Percentiles rank a stretch among this genome's conserved stretches.
Evolutionary conservation across 1,140 invertebrate genomes (phyloP).

Genomic region (Drosophila parabipectinata): DNA sequence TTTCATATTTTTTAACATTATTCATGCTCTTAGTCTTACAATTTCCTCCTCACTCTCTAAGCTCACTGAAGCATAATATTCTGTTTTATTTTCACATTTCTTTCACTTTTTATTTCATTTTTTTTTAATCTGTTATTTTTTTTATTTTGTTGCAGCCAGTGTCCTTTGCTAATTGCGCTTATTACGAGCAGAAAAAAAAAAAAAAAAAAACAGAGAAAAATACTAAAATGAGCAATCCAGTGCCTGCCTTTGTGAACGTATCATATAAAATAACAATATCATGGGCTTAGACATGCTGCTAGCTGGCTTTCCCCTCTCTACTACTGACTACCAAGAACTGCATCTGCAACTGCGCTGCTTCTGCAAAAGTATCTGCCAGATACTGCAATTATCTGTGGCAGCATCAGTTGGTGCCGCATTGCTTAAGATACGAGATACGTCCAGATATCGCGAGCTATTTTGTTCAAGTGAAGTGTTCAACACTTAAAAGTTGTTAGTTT

Average conservation of each 20-base stretch:
- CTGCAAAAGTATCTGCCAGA: conserved; percentile 20
- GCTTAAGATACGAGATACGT: conserved; percentile 27
- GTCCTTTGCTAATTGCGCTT: conserved; percentile 63
- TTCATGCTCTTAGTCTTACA: no score
- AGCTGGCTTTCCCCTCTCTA: neutral
- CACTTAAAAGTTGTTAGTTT: neutral
- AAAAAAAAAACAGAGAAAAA: conserved; percentile 13
- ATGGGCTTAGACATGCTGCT: conserved; percentile 3
- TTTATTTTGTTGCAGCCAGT: conserved; percentile 1
- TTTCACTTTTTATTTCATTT: neutral
- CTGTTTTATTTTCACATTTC: neutral
- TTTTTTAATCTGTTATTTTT: neutral
- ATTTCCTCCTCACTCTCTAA: no score
- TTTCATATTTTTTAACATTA: no score
- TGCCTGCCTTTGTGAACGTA: conserved; percentile 15
- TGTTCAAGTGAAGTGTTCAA: conserved; percentile 2
- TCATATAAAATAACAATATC: conserved; percentile 38
- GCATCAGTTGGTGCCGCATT: conserved; percentile 22
- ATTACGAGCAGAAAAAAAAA: conserved; percentile 49
- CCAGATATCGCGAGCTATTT: neutral
- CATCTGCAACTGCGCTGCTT: conserved; percentile 26
- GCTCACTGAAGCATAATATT: neutral
- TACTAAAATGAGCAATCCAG: conserved; percentile 20
- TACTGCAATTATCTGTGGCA: conserved; percentile 13
- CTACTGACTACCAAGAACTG: conserved; percentile 1